Conservation (phyloP, 2,888 invertebrate species). For the Candidula unifasciata region DNA sequence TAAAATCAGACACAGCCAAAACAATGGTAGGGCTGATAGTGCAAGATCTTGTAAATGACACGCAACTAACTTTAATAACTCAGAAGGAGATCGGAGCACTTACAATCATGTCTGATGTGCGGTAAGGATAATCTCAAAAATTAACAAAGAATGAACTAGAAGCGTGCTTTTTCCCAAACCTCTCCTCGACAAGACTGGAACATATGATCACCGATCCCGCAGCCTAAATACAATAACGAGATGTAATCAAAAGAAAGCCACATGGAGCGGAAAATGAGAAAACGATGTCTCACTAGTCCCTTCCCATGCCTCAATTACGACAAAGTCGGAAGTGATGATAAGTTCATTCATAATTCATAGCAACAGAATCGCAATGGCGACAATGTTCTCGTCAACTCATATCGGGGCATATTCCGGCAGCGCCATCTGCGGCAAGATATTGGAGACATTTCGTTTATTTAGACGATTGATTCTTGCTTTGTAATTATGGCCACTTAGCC, state of each 20-base stretch:
- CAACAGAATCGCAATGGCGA: conserved; percentile 2
- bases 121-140: too few relatives aligned
- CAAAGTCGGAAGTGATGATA: conserved; percentile 35
- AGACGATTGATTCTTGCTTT: conserved; percentile 45
- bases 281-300: background rate
- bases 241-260: background rate
- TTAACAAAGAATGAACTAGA: too few relatives aligned
- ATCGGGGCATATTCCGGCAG: background rate
- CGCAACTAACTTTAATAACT: too few relatives aligned
- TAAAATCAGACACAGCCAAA: too few relatives aligned
- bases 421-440: conserved; percentile 41
- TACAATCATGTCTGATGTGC: too few relatives aligned
- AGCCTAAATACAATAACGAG: background rate
- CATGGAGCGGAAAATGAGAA: conserved; percentile 23
- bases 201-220: background rate
- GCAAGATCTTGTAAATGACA: too few relatives aligned
- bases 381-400: conserved; percentile 10
- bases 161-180: background rate
- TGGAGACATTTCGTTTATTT: conserved; percentile 43
- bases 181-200: background rate
- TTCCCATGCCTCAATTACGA: conserved; percentile 20
- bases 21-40: too few relatives aligned
- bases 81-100: too few relatives aligned
- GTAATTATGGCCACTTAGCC: conserved; percentile 41
- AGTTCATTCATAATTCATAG: conserved; percentile 39